phyloP scores from a whole-genome alignment of 2,888 invertebrate genomes.

The Erebia palarica region DNA sequence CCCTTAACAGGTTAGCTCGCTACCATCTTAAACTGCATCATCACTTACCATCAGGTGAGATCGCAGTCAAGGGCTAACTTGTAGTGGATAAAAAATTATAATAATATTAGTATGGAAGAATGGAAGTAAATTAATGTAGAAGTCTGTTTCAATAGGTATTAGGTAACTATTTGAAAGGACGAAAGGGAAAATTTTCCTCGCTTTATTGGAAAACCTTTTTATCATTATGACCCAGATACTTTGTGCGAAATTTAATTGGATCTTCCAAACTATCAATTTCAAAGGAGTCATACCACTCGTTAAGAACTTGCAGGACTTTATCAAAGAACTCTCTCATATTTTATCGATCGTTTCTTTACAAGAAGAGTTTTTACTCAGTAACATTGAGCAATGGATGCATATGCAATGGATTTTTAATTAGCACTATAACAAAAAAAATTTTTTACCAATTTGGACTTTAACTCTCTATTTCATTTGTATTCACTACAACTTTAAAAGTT shows the following conservation, averaged over 20 bases:
- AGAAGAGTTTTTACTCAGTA: neutral
- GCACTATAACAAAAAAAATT: too few relatives aligned
- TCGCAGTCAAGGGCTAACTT: too few relatives aligned
- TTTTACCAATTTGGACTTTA: too few relatives aligned
- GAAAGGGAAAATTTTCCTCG: neutral
- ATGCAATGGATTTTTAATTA: too few relatives aligned
- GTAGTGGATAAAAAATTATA: too few relatives aligned
- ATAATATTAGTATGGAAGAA: too few relatives aligned
- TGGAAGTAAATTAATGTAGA: neutral
- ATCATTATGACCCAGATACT: neutral
- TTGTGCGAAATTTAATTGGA: slow-evolving; percentile 4
- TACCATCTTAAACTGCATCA: too few relatives aligned
- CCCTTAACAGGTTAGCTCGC: too few relatives aligned
- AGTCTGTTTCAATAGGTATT: neutral
- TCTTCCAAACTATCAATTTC: slow-evolving; percentile 11
- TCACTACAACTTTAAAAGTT: too few relatives aligned
- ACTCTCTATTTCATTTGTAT: too few relatives aligned
- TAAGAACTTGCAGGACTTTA: neutral
- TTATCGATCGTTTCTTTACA: neutral
- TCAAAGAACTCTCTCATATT: neutral
- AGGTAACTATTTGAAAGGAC: slow-evolving; percentile 4
- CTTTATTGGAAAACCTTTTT: neutral
- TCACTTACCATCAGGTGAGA: too few relatives aligned
- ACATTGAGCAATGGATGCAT: too few relatives aligned
- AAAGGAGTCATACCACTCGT: neutral